Evolutionary conservation across 2,113 vertebrate species (phyloP), one percentile per base, ranked within the genome.

Genomic region (Melanerpes formicivorus): DNA sequence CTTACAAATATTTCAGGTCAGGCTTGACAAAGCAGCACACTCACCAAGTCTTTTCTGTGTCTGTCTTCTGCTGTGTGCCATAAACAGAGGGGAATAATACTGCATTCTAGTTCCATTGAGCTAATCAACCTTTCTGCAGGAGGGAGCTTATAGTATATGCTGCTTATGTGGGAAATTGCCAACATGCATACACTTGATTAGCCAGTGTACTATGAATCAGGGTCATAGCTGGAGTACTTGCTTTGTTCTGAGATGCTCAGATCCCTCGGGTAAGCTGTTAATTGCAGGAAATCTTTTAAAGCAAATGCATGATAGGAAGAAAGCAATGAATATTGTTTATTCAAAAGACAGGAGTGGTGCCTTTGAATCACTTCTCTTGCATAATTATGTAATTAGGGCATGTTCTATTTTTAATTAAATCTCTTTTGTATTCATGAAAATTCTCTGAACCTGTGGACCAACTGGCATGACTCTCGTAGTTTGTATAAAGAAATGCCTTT

Each of bases 321-420:
- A 95, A 91, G 84, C 76, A 95, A 95, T 95, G 89, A 94, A 95
- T 94, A 94, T 90, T 93, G 93, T 91, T 95, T 95, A 93, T 87
- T 91, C 84, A 93, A 92, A 95, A 90, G 91, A 81, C 79, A 92
- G 91, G 84, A 90, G 84, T 89, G 87, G 76, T 62, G 94, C 82
- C 79, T 95, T 95, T 93, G 91, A 91, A 94, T 92, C 58, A 81
- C 72, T 85, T 91, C 69, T 87, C 84, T 92, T 94, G 84, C 90
- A 93, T 92, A 92, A 95, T 91, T 94, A 94, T 75, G 70, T 96
- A 96, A 96, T 93, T 92, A 91, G 89, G 79, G 63, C 91, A 93
- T 87, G 94, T 91, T 93, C 93, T 92, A 90, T 91, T 95, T 96
- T 94, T 93, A 96, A 96, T 95, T 95, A 96, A 93, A 89, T 72